A percentile compares a stretch with the other conserved stretches of the same genome.
Evolutionary conservation across 1,140 invertebrate genomes (phyloP).

Genomic region (Nymphalis io): DNA sequence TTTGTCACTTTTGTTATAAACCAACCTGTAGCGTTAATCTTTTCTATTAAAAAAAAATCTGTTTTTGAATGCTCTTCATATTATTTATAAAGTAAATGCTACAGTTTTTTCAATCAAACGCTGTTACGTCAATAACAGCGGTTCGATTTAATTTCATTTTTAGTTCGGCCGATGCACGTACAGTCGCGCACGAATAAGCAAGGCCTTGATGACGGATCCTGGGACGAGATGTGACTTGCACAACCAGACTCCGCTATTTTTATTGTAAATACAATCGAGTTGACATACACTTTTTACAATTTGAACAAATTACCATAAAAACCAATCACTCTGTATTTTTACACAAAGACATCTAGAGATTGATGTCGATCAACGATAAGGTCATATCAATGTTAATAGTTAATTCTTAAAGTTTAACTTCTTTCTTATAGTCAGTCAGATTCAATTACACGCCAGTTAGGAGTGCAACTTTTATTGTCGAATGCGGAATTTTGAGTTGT

Average conservation of each 20-base stretch:
- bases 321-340: slow-evolving; percentile 25
- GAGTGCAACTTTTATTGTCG: not conserved
- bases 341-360: slow-evolving; percentile 17
- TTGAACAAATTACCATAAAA: slow-evolving; percentile 26
- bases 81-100: not conserved
- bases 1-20: no score
- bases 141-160: slow-evolving; percentile 40
- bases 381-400: slow-evolving; percentile 23
- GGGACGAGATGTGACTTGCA: slow-evolving; percentile 71
- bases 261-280: slow-evolving; percentile 36
- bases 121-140: slow-evolving; percentile 22
- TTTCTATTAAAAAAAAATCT: no score
- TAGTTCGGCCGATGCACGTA: slow-evolving; percentile 56
- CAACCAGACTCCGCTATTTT: slow-evolving; percentile 65
- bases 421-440: slow-evolving; percentile 2
- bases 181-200: slow-evolving; percentile 60
- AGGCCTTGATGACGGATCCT: slow-evolving; percentile 67
- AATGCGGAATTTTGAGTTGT: not conserved
- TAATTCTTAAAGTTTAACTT: not conserved
- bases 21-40: no score
- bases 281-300: slow-evolving; percentile 28
- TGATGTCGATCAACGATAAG: slow-evolving; percentile 23
- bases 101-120: slow-evolving; percentile 1
- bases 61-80: no score
- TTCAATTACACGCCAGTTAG: not conserved